A percentile compares a stretch with the other conserved stretches of the same genome.
These are phyloP conservation scores for Tachina grossa DNA, from an alignment of 2,888 invertebrate species.

Conservation along the genomic window DNA sequence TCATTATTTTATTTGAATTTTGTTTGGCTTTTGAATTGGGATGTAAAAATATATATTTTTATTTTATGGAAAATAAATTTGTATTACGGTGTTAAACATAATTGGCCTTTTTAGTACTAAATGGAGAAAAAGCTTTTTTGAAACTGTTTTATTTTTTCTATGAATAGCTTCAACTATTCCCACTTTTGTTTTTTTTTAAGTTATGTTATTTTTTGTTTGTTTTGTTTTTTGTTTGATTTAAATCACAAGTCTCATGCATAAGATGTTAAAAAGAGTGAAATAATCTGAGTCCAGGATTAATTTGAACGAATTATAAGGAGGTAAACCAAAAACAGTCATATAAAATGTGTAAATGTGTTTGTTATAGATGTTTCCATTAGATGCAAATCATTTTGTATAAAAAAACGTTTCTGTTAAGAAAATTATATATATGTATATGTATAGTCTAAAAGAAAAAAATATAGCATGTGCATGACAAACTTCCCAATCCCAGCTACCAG, in stretches of 20 bases:
- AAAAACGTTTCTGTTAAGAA: conserved; percentile 19
- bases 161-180: conserved; percentile 42
- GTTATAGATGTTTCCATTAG: conserved; percentile 64
- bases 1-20: conserved; percentile 27
- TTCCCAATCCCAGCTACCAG: background rate
- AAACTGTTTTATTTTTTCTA: background rate
- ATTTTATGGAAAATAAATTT: conserved; percentile 12
- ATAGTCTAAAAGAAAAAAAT: conserved; percentile 11
- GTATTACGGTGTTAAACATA: background rate
- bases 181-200: conserved; percentile 41
- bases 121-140: conserved; percentile 47
- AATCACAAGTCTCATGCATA: conserved; percentile 67
- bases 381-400: conserved; percentile 19
- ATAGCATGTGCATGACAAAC: conserved; percentile 64
- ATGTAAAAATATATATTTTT: conserved; percentile 4
- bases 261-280: conserved; percentile 58
- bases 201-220: background rate
- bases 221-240: conserved; percentile 40
- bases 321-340: conserved; percentile 56
- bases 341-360: conserved; percentile 66
- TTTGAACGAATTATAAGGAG: conserved; percentile 50
- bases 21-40: conserved; percentile 20
- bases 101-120: conserved; percentile 34
- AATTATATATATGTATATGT: background rate
- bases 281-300: conserved; percentile 54